Conservation (phyloP, 2,888 invertebrate genomes). For the Drosophila phalerata region DNA sequence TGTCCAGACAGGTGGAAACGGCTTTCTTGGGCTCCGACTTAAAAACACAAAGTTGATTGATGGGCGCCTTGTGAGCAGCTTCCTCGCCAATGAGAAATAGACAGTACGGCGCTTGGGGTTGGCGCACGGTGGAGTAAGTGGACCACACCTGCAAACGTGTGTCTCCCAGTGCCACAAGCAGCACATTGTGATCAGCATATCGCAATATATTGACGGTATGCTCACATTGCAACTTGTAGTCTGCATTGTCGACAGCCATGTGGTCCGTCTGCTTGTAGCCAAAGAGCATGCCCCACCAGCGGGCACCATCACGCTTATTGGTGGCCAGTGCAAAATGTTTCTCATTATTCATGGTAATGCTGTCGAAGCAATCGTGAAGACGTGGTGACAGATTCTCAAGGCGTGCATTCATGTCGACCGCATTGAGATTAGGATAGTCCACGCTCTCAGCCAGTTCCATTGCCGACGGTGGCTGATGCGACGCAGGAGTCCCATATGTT, state of each 20-base stretch:
- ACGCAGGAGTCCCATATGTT: conserved; percentile 74
- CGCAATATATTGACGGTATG: conserved; percentile 79
- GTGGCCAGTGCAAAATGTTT: conserved; percentile 76
- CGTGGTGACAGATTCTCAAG: conserved; percentile 76
- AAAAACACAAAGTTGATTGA: conserved; percentile 79
- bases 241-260: conserved; percentile 62
- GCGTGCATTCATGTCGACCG: conserved; percentile 82
- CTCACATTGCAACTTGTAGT: conserved; percentile 77
- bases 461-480: conserved; percentile 80
- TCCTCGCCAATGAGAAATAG: conserved; percentile 82
- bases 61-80: conserved; percentile 79
- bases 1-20: conserved; percentile 78
- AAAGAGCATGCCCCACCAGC: conserved; percentile 83
- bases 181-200: conserved; percentile 78
- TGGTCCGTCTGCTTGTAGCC: conserved; percentile 76
- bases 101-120: conserved; percentile 73
- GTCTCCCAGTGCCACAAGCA: conserved; percentile 79
- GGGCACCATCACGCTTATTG: conserved; percentile 80
- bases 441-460: conserved; percentile 75
- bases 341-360: conserved; percentile 72
- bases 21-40: conserved; percentile 68
- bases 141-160: conserved; percentile 84
- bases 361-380: conserved; percentile 83
- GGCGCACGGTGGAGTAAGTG: conserved; percentile 80
- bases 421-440: conserved; percentile 85